phyloP scores from a whole-genome alignment of 2,797 vertebrate genomes.

The Oreortyx pictus region DNA sequence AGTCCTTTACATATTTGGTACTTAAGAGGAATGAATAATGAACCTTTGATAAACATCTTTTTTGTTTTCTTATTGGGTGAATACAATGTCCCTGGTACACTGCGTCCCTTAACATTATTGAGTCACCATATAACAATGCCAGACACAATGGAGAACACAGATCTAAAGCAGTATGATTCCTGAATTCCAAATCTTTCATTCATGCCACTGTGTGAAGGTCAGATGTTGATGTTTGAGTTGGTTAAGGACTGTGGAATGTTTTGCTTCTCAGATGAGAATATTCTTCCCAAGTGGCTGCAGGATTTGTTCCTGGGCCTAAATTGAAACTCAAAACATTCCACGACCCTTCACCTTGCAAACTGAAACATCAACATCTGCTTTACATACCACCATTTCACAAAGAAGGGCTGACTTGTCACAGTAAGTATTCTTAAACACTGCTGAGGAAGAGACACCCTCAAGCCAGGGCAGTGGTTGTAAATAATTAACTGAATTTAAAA shows the following conservation, averaged over 20 bases:
- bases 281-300: slow-evolving; percentile 58
- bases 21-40: neutral
- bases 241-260: slow-evolving; percentile 51
- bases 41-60: neutral
- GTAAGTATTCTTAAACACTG: neutral
- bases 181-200: slow-evolving; percentile 67
- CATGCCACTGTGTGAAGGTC: slow-evolving; percentile 56
- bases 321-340: slow-evolving; percentile 69
- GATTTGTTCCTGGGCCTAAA: slow-evolving; percentile 57
- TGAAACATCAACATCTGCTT: slow-evolving; percentile 17
- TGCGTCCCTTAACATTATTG: neutral
- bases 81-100: neutral
- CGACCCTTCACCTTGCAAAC: slow-evolving; percentile 27
- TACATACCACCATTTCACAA: neutral
- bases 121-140: neutral
- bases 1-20: neutral
- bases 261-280: slow-evolving; percentile 68
- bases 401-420: neutral
- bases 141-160: neutral
- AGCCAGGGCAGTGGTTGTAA: neutral
- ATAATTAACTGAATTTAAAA: neutral
- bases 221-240: slow-evolving; percentile 39
- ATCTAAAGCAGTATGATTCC: neutral
- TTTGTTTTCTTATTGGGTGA: neutral
- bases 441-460: neutral